phyloP scores from a whole-genome alignment of 2,888 invertebrate species.

The Mycalesis mineus region DNA sequence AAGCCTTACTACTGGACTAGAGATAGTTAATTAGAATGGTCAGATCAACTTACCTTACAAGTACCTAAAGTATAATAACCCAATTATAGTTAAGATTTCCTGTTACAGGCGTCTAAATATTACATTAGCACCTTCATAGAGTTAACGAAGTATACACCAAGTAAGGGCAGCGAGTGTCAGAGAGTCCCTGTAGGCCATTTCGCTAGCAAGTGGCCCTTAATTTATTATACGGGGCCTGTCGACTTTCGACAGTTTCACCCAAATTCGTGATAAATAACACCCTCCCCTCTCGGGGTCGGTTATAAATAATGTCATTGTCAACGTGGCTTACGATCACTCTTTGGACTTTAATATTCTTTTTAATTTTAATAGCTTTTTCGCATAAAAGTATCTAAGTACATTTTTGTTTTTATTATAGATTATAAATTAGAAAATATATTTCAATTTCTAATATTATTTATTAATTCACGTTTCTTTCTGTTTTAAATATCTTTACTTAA shows the following conservation, averaged over 20 bases:
- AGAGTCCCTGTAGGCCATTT: conserved; percentile 23
- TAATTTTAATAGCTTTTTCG: not conserved
- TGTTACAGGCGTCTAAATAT: not conserved
- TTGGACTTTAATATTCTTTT: not conserved
- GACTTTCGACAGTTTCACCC: conserved; percentile 23
- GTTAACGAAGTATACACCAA: not conserved
- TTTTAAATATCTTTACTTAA: no score
- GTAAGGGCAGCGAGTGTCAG: not conserved
- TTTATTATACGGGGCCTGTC: conserved; percentile 29
- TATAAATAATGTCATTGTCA: conserved; percentile 13
- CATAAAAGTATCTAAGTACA: not conserved
- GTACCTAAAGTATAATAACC: not conserved
- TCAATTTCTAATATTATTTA: no score
- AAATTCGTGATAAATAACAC: conserved; percentile 23
- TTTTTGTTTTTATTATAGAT: no score
- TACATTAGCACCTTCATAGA: not conserved
- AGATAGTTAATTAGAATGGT: no score
- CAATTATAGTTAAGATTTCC: not conserved
- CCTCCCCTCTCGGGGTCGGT: not conserved
- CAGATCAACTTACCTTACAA: no score
- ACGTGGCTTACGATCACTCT: not conserved
- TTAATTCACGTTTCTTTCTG: no score
- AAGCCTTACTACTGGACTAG: no score
- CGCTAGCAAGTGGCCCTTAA: conserved; percentile 30
- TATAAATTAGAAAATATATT: not conserved